Percentiles rank a stretch among this genome's conserved stretches.
phyloP scores from a whole-genome alignment of 2,113 vertebrate genomes.

The Perccottus glenii region DNA sequence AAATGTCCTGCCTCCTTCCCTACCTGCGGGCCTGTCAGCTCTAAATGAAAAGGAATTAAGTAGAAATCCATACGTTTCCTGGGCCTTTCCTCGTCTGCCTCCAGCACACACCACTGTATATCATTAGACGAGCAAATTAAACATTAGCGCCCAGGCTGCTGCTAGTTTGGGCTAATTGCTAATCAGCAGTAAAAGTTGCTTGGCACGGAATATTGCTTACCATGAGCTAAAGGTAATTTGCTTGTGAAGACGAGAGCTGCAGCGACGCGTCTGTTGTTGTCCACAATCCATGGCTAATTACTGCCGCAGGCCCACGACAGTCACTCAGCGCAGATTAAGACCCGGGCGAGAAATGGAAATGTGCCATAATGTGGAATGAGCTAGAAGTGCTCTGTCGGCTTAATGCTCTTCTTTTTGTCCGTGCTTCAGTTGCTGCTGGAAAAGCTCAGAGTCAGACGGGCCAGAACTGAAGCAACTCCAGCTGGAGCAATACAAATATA shows the following conservation, averaged over 20 bases:
- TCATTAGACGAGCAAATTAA: conserved; percentile 83
- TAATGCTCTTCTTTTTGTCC: conserved; percentile 54
- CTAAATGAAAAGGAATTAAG: conserved; percentile 80
- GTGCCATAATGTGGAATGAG: conserved; percentile 77
- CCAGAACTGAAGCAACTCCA: too few species aligned
- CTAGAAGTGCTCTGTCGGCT: conserved; percentile 73
- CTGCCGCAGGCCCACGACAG: conserved; percentile 79
- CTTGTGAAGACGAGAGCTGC: conserved; percentile 76
- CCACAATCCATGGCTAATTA: conserved; percentile 81
- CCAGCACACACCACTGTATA: conserved; percentile 64
- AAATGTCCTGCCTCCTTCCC: conserved; percentile 70
- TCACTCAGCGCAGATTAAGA: conserved; percentile 82
- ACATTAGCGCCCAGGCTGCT: conserved; percentile 79
- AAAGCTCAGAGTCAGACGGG: conserved; percentile 9
- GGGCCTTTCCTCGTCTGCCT: conserved; percentile 39
- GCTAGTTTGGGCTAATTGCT: conserved; percentile 83
- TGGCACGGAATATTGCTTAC: conserved; percentile 83
- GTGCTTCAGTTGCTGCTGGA: conserved; percentile 55
- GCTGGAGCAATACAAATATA: too few species aligned
- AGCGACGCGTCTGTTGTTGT: conserved; percentile 80
- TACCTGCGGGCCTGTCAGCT: conserved; percentile 78
- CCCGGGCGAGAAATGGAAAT: conserved; percentile 76
- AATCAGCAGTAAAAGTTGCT: conserved; percentile 85
- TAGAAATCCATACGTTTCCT: conserved; percentile 79
- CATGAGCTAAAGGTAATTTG: conserved; percentile 84